Conservation (phyloP, 1,140 invertebrate genomes). For the Ridgeia piscesae region DNA sequence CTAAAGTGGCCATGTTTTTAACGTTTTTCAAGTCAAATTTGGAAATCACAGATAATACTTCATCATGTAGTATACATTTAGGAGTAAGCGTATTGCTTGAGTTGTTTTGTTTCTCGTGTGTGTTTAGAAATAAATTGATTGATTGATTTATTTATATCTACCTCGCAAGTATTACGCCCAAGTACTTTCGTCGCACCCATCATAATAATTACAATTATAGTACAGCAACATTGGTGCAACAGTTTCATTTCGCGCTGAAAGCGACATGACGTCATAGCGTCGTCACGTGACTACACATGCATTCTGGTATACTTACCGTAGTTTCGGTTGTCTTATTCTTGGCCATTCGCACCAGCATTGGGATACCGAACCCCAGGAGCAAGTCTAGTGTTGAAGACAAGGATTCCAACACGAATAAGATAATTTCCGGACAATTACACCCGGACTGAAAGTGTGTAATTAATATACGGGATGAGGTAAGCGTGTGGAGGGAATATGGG, state of each 20-base stretch:
- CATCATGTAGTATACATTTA: too few species aligned
- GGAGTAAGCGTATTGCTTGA: too few species aligned
- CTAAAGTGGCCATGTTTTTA: too few species aligned
- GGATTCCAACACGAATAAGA: neutral
- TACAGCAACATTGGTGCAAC: too few species aligned
- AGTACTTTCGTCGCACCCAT: too few species aligned
- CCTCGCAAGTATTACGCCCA: too few species aligned
- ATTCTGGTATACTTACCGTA: conserved; percentile 11
- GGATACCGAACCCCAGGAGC: conserved; percentile 20
- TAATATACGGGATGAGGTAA: neutral
- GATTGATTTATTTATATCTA: too few species aligned
- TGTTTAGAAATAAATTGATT: too few species aligned
- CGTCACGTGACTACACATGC: neutral
- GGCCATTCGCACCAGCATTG: conserved; percentile 13
- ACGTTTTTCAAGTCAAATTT: too few species aligned
- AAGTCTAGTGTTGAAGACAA: conserved; percentile 8
- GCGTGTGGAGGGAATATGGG: neutral
- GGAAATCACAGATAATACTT: too few species aligned
- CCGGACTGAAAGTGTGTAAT: neutral
- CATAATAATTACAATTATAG: too few species aligned
- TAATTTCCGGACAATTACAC: neutral
- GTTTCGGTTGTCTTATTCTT: neutral
- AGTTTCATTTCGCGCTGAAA: neutral
- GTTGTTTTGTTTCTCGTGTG: too few species aligned
- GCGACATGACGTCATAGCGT: neutral